Evolutionary conservation across 2,797 vertebrate genomes (phyloP).

Genomic region (Parauchenoglanis punctatus): DNA sequence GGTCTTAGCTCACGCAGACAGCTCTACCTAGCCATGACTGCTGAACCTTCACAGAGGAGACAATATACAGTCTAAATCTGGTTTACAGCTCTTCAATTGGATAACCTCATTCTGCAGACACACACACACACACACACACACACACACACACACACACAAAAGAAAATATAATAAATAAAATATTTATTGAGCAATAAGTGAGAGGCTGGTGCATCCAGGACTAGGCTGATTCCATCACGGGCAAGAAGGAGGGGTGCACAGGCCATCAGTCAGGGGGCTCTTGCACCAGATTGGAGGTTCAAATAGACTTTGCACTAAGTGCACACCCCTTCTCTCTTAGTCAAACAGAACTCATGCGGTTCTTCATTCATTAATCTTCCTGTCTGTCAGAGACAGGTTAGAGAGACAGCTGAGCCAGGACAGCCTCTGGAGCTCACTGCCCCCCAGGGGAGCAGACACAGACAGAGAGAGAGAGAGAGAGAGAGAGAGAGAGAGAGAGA

Average conservation of each 20-base stretch:
- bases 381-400: slow-evolving; percentile 47
- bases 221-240: slow-evolving; percentile 1
- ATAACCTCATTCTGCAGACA: slow-evolving; percentile 25
- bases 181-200: slow-evolving; percentile 32
- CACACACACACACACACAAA: background rate
- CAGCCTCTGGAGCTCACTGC: slow-evolving; percentile 7
- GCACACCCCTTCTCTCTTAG: slow-evolving; percentile 41
- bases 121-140: background rate
- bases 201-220: slow-evolving; percentile 6
- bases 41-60: slow-evolving; percentile 20
- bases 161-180: slow-evolving; percentile 36
- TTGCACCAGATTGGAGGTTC: slow-evolving; percentile 44
- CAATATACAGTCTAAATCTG: slow-evolving; percentile 23
- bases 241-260: slow-evolving; percentile 21
- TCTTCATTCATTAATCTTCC: slow-evolving; percentile 51
- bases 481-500: background rate
- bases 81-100: slow-evolving; percentile 20
- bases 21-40: slow-evolving; percentile 24
- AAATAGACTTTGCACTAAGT: slow-evolving; percentile 43
- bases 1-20: slow-evolving; percentile 39
- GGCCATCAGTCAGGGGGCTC: slow-evolving; percentile 42
- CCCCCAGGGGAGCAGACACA: slow-evolving; percentile 2
- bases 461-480: background rate
- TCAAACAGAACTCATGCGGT: slow-evolving; percentile 45
- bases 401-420: slow-evolving; percentile 50